These are phyloP conservation scores for Papilio gigon DNA, from an alignment of 2,888 invertebrate genomes.

Conservation along the genomic window DNA sequence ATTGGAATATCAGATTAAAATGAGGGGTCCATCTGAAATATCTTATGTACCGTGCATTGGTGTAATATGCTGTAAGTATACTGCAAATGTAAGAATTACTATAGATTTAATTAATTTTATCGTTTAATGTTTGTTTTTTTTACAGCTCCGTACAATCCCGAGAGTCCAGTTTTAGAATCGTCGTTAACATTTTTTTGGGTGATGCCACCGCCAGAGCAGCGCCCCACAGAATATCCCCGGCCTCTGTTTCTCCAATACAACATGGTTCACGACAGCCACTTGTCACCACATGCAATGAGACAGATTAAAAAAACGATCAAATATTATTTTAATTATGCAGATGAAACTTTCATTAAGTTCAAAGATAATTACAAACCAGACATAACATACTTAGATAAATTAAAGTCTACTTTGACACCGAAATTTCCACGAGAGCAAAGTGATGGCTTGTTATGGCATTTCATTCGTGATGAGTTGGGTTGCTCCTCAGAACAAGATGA, in stretches of 20 bases:
- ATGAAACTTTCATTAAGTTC: conserved; percentile 74
- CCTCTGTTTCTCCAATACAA: conserved; percentile 95
- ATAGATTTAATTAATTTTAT: background rate
- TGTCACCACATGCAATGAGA: conserved; percentile 90
- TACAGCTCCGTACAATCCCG: conserved; percentile 91
- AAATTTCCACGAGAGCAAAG: conserved; percentile 92
- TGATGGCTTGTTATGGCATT: conserved; percentile 90
- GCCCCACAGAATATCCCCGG: conserved; percentile 95
- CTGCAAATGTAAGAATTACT: background rate
- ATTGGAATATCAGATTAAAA: conserved; percentile 96
- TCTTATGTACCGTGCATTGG: conserved; percentile 97
- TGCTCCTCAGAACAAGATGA: conserved; percentile 86
- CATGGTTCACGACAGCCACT: conserved; percentile 89
- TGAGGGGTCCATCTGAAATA: conserved; percentile 95
- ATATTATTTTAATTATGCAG: conserved; percentile 86
- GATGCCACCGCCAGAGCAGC: conserved; percentile 96
- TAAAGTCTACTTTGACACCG: conserved; percentile 90
- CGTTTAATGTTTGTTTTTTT: conserved; percentile 46
- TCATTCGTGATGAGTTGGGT: conserved; percentile 88
- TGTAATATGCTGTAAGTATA: conserved; percentile 92
- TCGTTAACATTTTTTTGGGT: conserved; percentile 96
- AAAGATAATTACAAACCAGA: conserved; percentile 86
- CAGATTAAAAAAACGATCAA: conserved; percentile 93
- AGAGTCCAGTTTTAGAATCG: conserved; percentile 90
- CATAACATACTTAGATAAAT: conserved; percentile 91